Percentiles rank a stretch among this genome's conserved stretches.
Evolutionary conservation across 2,113 vertebrate species (phyloP).

Genomic region (Rhegmatorhina hoffmannsi): DNA sequence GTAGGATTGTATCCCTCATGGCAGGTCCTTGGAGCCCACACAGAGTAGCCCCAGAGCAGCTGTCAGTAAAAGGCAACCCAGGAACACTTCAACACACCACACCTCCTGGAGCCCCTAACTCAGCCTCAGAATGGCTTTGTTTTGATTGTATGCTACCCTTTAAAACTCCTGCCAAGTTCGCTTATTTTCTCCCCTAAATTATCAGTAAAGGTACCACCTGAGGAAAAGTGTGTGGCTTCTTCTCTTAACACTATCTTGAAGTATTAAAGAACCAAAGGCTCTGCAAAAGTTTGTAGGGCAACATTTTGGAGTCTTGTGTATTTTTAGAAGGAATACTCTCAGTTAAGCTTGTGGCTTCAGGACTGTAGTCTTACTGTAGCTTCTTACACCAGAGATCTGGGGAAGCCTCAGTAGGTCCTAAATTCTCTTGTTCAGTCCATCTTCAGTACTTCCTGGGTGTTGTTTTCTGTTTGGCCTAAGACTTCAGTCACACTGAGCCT

Average conservation of each 20-base stretch:
- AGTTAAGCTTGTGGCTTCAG: not conserved
- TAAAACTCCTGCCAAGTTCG: not conserved
- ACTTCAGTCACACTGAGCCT: constrained; percentile 60
- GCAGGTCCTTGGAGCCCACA: too few species aligned
- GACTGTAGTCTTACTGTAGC: not conserved
- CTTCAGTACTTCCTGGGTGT: not conserved
- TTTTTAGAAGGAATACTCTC: not conserved
- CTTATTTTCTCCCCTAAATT: not conserved
- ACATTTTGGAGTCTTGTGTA: not conserved
- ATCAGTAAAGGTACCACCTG: not conserved
- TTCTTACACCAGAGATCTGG: constrained; percentile 23
- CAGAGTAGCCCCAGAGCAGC: too few species aligned
- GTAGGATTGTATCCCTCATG: too few species aligned
- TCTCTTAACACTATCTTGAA: not conserved
- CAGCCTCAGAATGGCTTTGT: too few species aligned
- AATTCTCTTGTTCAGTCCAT: not conserved
- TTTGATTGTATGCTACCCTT: too few species aligned
- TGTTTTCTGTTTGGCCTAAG: constrained; percentile 43
- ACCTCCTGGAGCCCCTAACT: too few species aligned
- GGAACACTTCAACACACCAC: too few species aligned
- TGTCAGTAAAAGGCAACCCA: too few species aligned
- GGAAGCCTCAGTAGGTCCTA: constrained; percentile 46
- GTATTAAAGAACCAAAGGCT: not conserved
- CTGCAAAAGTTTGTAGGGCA: not conserved
- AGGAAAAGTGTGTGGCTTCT: not conserved